A percentile compares a stretch with the other conserved stretches of the same genome.
Evolutionary conservation across 1,140 invertebrate genomes (phyloP).

Genomic region (Helicoverpa armigera): DNA sequence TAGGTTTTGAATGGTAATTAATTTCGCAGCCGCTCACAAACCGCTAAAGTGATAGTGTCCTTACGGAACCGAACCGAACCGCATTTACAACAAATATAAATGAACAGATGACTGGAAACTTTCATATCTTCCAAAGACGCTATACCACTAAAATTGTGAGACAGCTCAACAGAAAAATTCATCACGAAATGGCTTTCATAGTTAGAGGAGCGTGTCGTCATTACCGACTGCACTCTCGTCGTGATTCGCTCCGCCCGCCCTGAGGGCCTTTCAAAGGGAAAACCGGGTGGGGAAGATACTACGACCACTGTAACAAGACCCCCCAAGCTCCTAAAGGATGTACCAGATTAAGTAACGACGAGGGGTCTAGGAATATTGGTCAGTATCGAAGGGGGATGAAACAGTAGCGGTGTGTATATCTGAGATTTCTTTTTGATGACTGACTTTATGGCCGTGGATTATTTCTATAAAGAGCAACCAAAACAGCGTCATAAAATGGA

Average conservation of each 20-base stretch:
- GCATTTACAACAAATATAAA: neutral
- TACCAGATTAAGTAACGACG: neutral
- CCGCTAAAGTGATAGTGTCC: no score
- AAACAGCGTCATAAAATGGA: constrained; percentile 9
- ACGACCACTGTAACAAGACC: constrained; percentile 19
- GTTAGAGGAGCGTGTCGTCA: constrained; percentile 33
- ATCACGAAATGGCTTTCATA: constrained; percentile 40
- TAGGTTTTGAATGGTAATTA: no score
- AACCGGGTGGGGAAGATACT: constrained; percentile 23
- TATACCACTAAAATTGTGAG: neutral
- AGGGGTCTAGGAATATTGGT: neutral
- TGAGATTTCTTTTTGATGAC: constrained; percentile 44
- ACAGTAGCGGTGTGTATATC: constrained; percentile 29
- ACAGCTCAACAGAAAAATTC: constrained; percentile 18
- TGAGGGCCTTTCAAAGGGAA: constrained; percentile 25
- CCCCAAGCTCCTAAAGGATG: neutral
- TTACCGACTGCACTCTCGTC: constrained; percentile 30
- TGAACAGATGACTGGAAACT: neutral
- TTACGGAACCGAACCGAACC: no score
- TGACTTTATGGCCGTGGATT: constrained; percentile 26
- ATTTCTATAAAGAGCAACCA: constrained; percentile 24
- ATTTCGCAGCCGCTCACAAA: no score
- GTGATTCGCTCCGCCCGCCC: constrained; percentile 48
- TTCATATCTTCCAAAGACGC: neutral
- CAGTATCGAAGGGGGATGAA: constrained; percentile 20